Evolutionary conservation across 2,797 vertebrate species (phyloP), one percentile per base, ranked within the genome.

Genomic region (Cheirogaleus major): DNA sequence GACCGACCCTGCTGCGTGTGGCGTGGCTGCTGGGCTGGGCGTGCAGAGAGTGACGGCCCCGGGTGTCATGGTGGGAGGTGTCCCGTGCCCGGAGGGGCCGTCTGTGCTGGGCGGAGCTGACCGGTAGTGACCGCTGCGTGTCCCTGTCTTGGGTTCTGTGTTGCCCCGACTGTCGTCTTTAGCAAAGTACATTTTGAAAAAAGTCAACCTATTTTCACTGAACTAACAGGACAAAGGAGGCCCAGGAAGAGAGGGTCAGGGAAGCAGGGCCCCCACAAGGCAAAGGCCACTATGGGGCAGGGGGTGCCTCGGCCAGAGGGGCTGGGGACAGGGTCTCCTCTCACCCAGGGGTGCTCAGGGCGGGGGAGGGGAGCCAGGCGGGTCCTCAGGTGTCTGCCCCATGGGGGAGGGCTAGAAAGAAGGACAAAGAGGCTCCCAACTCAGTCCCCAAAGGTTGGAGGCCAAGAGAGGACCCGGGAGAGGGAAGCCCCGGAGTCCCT

Each of bases 321-420:
- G 7, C 63, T 65, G 32, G 63, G 63, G 32, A 18, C 15, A 18
- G 63, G 63, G 32, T 65, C 32, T n/a, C 32, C 12, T 65, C 63
- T 32, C 3, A 65, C 63, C 32, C 17, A n/a, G 17, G 3, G 10
- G 38, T 1, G 17, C 48, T 59, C 38, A 4, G 38, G 38, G 38
- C 38, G 38, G 38, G 2, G 32, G 12, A 6, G 32, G 32, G 23
- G 17, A 13, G 20, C 55, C 48, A 6, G 43, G 55, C 30, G 17
- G 55, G 76, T 14, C 35, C n/a, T 35, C 1, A 2, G 4, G 27
- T 2, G 38, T 73, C 84, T 50, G 43, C n/a, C 55, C 89, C 15
- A 0, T 25, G 48, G 14, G 48, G 4, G 48, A 8, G 25, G 25
- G 10, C 0, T 1, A 17, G 25, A 20, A 15, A 4, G 15, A 41